Evolutionary conservation across 2,888 invertebrate species (phyloP).

Genomic region (Reticulitermes lucifugus): DNA sequence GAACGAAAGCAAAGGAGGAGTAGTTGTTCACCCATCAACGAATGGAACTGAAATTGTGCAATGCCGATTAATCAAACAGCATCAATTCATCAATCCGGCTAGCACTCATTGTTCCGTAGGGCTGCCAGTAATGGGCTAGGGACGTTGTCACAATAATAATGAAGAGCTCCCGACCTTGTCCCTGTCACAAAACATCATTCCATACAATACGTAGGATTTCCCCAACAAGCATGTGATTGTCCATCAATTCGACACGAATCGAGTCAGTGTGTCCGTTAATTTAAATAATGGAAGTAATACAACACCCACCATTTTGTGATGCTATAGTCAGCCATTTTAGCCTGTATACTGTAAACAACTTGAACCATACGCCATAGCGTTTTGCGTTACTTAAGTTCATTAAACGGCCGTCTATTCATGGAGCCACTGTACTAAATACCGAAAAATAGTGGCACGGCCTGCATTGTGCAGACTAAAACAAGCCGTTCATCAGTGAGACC

Average conservation of each 20-base stretch:
- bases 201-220: conserved; percentile 21
- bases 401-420: conserved; percentile 9
- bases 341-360: conserved; percentile 35
- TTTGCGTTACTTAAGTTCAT: conserved; percentile 35
- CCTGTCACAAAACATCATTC: conserved; percentile 28
- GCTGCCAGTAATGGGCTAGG: conserved; percentile 13
- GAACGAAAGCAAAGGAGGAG: conserved; percentile 21
- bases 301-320: conserved; percentile 8
- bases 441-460: conserved; percentile 2
- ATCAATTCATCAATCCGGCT: conserved; percentile 29
- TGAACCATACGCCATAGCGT: neutral
- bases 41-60: conserved; percentile 34
- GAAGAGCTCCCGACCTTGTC: conserved; percentile 21
- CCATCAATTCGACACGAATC: neutral
- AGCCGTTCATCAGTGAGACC: neutral
- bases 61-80: conserved; percentile 33
- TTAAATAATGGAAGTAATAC: conserved; percentile 33
- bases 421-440: neutral
- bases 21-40: conserved; percentile 31
- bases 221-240: conserved; percentile 19
- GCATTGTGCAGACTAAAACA: neutral
- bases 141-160: conserved; percentile 29
- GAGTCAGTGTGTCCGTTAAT: conserved; percentile 13
- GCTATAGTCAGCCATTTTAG: neutral
- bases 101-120: conserved; percentile 3